Conservation (phyloP, 35 echinoderm and acorn worm genomes). For the Diadema setosum region DNA sequence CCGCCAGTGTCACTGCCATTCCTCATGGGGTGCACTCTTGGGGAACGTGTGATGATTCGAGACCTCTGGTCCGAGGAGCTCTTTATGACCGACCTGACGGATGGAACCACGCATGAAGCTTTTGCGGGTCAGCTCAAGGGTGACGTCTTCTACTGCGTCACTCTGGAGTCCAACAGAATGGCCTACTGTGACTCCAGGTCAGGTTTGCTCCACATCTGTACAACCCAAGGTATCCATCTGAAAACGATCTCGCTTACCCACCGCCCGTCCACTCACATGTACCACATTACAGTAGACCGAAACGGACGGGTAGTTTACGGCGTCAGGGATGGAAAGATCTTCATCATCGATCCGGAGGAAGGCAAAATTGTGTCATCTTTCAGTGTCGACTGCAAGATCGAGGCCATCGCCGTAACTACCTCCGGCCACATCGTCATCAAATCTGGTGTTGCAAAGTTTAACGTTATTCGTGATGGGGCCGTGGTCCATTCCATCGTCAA, state of each 20-base stretch:
- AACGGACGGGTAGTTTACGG: not conserved
- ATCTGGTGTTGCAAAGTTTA: not conserved
- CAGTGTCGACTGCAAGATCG: constrained; percentile 3
- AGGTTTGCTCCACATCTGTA: not conserved
- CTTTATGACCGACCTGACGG: not conserved
- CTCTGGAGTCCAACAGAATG: not conserved
- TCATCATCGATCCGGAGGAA: not conserved
- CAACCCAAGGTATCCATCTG: not conserved
- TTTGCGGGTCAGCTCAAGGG: not conserved
- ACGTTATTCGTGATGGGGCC: not conserved
- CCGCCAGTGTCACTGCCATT: not conserved
- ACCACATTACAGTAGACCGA: not conserved
- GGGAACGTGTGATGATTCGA: not conserved
- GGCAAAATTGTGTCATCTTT: not conserved
- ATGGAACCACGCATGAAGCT: not conserved
- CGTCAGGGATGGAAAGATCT: constrained; percentile 1
- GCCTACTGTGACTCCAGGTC: constrained; percentile 7
- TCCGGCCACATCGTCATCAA: not conserved
- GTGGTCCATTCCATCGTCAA: not conserved
- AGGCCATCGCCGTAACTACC: not conserved
- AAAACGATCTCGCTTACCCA: not conserved
- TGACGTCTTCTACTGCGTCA: not conserved
- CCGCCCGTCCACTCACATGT: not conserved
- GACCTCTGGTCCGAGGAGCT: not conserved
- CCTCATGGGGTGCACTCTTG: not conserved